phyloP scores from a whole-genome alignment of 1,140 invertebrate genomes.

The Anagrus nilaparvatae region DNA sequence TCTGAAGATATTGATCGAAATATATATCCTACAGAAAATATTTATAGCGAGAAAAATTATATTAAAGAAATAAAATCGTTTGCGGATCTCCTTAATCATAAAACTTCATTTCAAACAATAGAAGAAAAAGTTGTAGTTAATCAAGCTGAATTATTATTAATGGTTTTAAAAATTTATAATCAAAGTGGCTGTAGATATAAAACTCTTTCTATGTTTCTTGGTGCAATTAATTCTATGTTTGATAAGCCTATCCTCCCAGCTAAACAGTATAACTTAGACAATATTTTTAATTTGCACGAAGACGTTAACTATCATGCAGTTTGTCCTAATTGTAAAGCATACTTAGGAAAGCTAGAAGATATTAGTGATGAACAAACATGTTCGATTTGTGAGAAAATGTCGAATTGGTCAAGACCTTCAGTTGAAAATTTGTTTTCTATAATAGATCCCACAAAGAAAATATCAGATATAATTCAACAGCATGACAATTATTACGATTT shows the following conservation, averaged over 20 bases:
- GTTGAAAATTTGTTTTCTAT: neutral
- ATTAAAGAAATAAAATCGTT: neutral
- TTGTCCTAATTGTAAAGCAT: neutral
- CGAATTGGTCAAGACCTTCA: neutral
- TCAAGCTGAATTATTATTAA: neutral
- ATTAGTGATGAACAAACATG: neutral
- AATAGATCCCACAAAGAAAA: neutral
- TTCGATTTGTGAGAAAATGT: neutral
- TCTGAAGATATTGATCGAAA: too few relatives aligned
- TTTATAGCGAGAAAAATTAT: neutral
- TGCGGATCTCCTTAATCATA: neutral
- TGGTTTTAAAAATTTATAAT: neutral
- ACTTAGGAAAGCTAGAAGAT: neutral
- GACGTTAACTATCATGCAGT: neutral
- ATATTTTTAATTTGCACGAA: neutral
- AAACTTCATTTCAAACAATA: neutral
- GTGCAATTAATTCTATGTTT: neutral
- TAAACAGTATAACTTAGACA: neutral
- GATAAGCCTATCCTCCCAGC: neutral
- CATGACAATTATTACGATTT: neutral
- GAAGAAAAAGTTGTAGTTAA: neutral
- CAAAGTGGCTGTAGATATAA: neutral
- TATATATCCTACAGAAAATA: neutral
- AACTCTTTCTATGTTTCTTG: neutral
- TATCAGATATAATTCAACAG: neutral